Evolutionary conservation across 1,140 invertebrate genomes (phyloP), one percentile per base, ranked within the genome.

Genomic region (Brachystomella parvula): DNA sequence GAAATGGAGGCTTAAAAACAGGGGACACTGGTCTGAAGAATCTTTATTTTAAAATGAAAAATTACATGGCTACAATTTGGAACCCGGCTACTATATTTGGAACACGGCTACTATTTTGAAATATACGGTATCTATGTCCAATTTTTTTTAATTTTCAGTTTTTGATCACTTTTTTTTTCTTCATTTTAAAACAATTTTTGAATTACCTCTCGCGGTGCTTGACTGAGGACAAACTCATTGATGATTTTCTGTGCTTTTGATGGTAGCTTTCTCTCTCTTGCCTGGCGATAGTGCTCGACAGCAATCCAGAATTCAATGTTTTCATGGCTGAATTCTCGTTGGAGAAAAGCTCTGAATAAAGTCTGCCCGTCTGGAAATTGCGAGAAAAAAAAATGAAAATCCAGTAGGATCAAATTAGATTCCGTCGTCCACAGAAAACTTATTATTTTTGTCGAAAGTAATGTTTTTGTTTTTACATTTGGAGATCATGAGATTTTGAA

Each of bases 251-350:
- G 76, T 3, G 83, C 82, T 71, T 80, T 78, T 0, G 76, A 67
- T 3, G 71, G 62, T 61, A 82, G 70, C 72, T 84, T 83, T 70
- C 77, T 72, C 39, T 73, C 68, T 64, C 76, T 76, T 66, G 64
- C 74, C 69, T 79, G 79, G 74, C 81, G 79, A 75, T 80, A 85
- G 47, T 85, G 81, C 74, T 85, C 84, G 74, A 83, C 82, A 1
- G 82, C 83, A 6, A 83, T 73, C 83, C 83, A 85, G 71, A 85
- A 85, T 67, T 85, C 83, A 26, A 85, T 77, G 71, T 85, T 85
- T 71, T 85, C 83, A 67, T 85, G 83, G 74, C 82, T 83, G 71
- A 82, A 83, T 74, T 85, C 83, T 0, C 82, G 79, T 64, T 80
- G 78, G 1, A 85, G 75, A 69, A 84, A 85, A 9, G 81, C 81